A percentile compares a stretch with the other conserved stretches of the same genome.
These are phyloP conservation scores for Laspeyria flexula DNA, from an alignment of 2,888 invertebrate species.

Conservation along the genomic window DNA sequence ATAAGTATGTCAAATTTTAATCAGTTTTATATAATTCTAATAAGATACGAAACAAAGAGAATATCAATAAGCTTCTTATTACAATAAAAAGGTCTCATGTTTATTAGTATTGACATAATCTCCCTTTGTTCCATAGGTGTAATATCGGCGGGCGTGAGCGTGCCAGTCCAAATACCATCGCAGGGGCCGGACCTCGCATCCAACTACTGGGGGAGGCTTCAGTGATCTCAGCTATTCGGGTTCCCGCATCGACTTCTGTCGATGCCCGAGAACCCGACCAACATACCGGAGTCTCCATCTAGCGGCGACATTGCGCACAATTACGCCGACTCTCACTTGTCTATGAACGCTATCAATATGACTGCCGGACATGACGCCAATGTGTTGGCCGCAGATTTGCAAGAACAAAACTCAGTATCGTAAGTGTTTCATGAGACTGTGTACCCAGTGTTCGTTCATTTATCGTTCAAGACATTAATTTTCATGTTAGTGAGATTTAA, in stretches of 20 bases:
- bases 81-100: conserved; percentile 10
- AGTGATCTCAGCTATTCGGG: conserved; percentile 97
- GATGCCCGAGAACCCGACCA: conserved; percentile 87
- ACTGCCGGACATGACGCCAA: conserved; percentile 83
- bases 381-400: conserved; percentile 72
- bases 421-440: conserved; percentile 53
- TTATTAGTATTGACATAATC: conserved; percentile 46
- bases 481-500: conserved; percentile 56
- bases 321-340: conserved; percentile 77
- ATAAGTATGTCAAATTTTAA: too few relatives aligned
- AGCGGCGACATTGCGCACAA: conserved; percentile 80
- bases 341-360: conserved; percentile 83
- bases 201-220: conserved; percentile 96
- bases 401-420: conserved; percentile 73
- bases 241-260: conserved; percentile 91
- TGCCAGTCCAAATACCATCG: conserved; percentile 96
- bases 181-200: conserved; percentile 92
- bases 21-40: too few relatives aligned
- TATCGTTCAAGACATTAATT: conserved; percentile 13
- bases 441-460: conserved; percentile 29
- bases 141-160: conserved; percentile 96
- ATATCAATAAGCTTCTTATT: conserved; percentile 10
- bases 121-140: conserved; percentile 89
- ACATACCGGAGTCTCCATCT: conserved; percentile 75
- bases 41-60: neutral